A percentile compares a stretch with the other conserved stretches of the same genome.
Conservation (phyloP, 2,113 vertebrate species). For the Synchiropus splendidus region DNA sequence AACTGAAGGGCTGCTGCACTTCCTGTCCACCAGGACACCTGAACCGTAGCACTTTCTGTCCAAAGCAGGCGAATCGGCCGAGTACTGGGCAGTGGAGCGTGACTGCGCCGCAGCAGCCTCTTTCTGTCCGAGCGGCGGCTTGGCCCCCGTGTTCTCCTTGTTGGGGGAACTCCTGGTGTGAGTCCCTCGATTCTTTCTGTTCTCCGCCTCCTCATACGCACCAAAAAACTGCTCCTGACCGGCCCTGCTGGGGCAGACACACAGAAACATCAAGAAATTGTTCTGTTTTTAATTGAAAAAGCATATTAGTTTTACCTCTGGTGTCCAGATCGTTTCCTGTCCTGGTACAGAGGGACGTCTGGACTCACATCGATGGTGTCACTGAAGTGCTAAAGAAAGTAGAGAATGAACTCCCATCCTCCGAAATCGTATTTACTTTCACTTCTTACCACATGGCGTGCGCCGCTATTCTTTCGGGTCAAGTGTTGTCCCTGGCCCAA, state of each 20-base stretch:
- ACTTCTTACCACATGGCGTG: slow-evolving; percentile 77
- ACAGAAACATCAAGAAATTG: not conserved
- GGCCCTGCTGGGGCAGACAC: slow-evolving; percentile 26
- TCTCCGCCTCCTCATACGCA: slow-evolving; percentile 65
- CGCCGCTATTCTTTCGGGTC: slow-evolving; percentile 59
- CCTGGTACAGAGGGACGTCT: slow-evolving; percentile 72
- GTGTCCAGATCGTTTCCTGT: slow-evolving; percentile 59
- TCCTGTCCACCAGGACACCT: slow-evolving; percentile 45
- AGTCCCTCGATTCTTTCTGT: slow-evolving; percentile 56
- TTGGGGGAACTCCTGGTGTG: slow-evolving; percentile 29
- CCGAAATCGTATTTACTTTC: slow-evolving; percentile 1
- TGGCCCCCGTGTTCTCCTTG: slow-evolving; percentile 43
- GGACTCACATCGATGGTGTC: slow-evolving; percentile 82
- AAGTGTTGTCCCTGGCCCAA: slow-evolving; percentile 45
- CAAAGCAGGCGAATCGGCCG: slow-evolving; percentile 45
- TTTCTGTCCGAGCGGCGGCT: slow-evolving; percentile 59
- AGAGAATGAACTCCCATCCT: not conserved
- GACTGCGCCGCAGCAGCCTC: slow-evolving; percentile 64
- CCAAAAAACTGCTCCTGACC: slow-evolving; percentile 35
- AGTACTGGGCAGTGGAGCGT: slow-evolving; percentile 69
- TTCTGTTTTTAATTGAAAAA: not conserved
- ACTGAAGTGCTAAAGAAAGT: slow-evolving; percentile 73
- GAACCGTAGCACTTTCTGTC: slow-evolving; percentile 50
- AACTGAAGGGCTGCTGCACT: slow-evolving; percentile 57
- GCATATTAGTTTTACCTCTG: slow-evolving; percentile 65